Conservation (phyloP, 1,140 invertebrate species). For the Bemisia tabaci region DNA sequence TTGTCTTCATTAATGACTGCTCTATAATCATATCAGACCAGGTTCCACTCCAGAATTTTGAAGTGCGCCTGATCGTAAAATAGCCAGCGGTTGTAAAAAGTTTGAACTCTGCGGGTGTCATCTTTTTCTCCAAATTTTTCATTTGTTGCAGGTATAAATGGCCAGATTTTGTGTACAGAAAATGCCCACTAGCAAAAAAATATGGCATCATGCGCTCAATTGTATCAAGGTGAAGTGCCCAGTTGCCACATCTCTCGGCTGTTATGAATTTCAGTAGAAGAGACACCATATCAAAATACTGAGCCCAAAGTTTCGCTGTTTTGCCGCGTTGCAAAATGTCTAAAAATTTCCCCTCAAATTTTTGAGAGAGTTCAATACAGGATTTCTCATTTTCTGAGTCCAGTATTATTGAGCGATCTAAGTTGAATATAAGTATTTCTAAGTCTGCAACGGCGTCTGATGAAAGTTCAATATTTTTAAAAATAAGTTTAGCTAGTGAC, state of each 20-base stretch:
- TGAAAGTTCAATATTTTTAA: neutral
- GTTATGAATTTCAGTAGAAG: conserved; percentile 29
- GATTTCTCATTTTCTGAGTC: neutral
- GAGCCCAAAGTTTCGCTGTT: conserved; percentile 31
- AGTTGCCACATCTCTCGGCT: conserved; percentile 27
- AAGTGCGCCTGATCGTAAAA: conserved; percentile 29
- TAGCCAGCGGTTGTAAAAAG: conserved; percentile 17
- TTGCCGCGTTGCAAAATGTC: conserved; percentile 16
- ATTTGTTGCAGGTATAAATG: conserved; percentile 15
- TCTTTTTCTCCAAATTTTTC: neutral
- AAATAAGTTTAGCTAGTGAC: conserved; percentile 15
- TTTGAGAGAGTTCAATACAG: neutral
- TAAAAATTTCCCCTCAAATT: neutral
- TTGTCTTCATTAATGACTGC: conserved; percentile 29
- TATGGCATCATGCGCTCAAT: conserved; percentile 30
- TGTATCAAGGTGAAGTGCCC: conserved; percentile 25
- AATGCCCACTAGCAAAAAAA: conserved; percentile 30
- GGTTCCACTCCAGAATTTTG: conserved; percentile 27
- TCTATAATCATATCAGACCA: conserved; percentile 31
- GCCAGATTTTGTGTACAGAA: conserved; percentile 9
- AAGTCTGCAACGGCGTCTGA: neutral
- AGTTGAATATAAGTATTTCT: neutral
- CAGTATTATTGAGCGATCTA: neutral
- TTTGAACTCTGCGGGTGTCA: conserved; percentile 1
- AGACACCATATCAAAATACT: conserved; percentile 32